A percentile compares a stretch with the other conserved stretches of the same genome.
Evolutionary conservation across 1,140 invertebrate species (phyloP).

Genomic region (Hycleus phaleratus): DNA sequence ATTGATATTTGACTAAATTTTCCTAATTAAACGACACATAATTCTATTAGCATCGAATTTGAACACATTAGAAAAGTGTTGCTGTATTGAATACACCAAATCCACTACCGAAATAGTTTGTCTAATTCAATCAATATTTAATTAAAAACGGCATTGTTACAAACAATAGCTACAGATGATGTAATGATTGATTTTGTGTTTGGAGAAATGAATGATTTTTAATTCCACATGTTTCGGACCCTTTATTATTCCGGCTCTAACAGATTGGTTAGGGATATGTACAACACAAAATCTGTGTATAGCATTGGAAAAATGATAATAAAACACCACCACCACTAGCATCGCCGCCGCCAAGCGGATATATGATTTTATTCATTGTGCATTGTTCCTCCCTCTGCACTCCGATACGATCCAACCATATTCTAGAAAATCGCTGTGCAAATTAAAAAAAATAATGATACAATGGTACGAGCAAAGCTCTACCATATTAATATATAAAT

Average conservation of each 20-base stretch:
- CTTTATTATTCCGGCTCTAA: not conserved
- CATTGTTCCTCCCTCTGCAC: constrained; percentile 17
- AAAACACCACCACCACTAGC: too few relatives aligned
- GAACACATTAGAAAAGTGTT: too few relatives aligned
- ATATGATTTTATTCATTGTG: constrained; percentile 36
- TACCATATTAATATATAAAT: constrained; percentile 22
- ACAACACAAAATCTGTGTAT: not conserved
- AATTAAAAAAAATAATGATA: constrained; percentile 25
- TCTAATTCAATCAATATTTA: too few relatives aligned
- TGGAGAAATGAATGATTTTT: constrained; percentile 30
- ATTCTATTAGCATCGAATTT: too few relatives aligned
- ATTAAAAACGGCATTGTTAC: not conserved
- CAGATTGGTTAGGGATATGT: constrained; percentile 2
- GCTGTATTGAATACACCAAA: too few relatives aligned
- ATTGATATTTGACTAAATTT: too few relatives aligned
- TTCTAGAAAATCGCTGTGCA: constrained; percentile 25
- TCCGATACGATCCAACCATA: constrained; percentile 19
- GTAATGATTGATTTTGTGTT: constrained; percentile 30
- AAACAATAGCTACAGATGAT: constrained; percentile 6
- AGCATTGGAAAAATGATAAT: too few relatives aligned
- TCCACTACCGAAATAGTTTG: too few relatives aligned
- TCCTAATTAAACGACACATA: too few relatives aligned
- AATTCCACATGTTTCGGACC: constrained; percentile 18
- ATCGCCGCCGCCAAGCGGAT: not conserved
- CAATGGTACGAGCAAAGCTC: constrained; percentile 17